Conservation (phyloP, 2,113 vertebrate genomes). For the Lasiurus borealis region DNA sequence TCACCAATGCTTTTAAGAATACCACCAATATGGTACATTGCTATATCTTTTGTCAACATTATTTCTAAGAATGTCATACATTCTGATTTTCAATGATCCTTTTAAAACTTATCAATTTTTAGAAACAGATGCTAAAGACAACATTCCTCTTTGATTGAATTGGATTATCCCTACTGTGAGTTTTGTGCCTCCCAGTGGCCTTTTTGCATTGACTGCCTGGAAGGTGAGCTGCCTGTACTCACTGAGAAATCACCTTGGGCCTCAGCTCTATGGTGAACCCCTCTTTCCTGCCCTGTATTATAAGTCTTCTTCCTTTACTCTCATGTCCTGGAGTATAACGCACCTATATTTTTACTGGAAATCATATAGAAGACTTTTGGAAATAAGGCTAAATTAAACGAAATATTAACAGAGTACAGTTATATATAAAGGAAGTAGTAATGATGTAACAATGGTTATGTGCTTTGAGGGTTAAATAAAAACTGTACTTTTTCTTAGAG, state of each 20-base stretch:
- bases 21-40: background rate
- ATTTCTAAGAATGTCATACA: background rate
- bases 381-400: conserved; percentile 3
- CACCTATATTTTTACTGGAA: background rate
- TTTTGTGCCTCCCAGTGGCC: background rate
- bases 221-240: background rate
- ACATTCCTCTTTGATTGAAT: background rate
- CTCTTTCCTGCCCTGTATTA: background rate
- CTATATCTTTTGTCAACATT: background rate
- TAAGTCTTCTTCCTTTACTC: background rate
- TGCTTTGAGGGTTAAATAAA: background rate
- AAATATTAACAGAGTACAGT: background rate
- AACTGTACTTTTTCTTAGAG: background rate
- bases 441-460: background rate
- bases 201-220: background rate
- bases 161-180: background rate
- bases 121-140: background rate
- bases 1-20: background rate
- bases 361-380: background rate
- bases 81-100: background rate
- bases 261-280: background rate
- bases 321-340: background rate
- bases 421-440: background rate
- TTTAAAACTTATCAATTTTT: background rate
- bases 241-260: background rate